A percentile compares a stretch with the other conserved stretches of the same genome.
These are phyloP conservation scores for Albula glossodonta DNA, from an alignment of 2,113 vertebrate genomes.

Conservation along the genomic window DNA sequence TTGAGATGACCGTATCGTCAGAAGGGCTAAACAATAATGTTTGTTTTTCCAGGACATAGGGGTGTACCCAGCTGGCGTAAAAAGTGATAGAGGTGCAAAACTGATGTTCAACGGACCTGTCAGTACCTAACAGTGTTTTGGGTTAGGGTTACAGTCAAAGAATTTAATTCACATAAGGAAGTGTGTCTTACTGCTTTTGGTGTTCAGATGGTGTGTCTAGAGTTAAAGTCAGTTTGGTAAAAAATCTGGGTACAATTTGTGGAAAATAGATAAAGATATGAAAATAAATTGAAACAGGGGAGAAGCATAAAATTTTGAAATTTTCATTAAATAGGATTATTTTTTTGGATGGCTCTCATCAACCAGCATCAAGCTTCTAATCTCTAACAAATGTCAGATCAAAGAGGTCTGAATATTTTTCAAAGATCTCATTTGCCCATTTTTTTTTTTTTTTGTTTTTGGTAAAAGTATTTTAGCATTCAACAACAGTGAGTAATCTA, in stretches of 20 bases:
- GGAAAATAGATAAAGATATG: constrained; percentile 60
- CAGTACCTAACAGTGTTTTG: neutral
- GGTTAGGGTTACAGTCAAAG: neutral
- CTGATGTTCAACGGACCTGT: too few relatives aligned
- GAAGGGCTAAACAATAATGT: too few relatives aligned
- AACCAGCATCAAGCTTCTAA: constrained; percentile 39
- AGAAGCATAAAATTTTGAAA: constrained; percentile 25
- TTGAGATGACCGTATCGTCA: too few relatives aligned
- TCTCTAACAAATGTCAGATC: constrained; percentile 45
- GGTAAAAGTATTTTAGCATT: constrained; percentile 30
- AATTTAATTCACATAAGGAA: neutral
- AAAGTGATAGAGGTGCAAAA: too few relatives aligned
- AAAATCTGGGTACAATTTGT: constrained; percentile 57
- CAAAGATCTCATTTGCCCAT: constrained; percentile 53
- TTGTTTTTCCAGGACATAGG: too few relatives aligned
- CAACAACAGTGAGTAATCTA: constrained; percentile 31
- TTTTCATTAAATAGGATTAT: constrained; percentile 44
- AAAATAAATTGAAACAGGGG: constrained; percentile 54
- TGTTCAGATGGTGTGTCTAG: constrained; percentile 22
- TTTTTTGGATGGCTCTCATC: constrained; percentile 29
- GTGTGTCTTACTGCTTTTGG: neutral
- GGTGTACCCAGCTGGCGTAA: too few relatives aligned
- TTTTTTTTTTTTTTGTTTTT: constrained; percentile 49
- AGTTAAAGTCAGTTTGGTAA: constrained; percentile 67
- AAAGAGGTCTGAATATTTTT: constrained; percentile 58